Base-by-base conservation (phyloP, 2,113 vertebrate genomes). In the Festucalex cinctus region DNA sequence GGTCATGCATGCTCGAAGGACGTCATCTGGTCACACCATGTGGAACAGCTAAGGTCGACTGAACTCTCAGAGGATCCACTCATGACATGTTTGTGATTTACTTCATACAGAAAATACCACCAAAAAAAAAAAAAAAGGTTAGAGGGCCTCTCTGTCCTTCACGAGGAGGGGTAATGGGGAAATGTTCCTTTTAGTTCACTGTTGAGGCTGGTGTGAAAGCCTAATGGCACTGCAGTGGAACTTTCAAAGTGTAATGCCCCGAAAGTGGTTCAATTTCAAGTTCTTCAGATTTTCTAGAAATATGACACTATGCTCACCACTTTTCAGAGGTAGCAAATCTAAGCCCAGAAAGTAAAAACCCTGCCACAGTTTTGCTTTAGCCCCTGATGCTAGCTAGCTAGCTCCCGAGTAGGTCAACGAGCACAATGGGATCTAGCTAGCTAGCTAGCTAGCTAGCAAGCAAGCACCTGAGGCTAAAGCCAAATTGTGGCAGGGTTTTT, bases 61-160 rank as follows among this genome's bases (percentile, higher is more conserved):
- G 68, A 65, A 39, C 80, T 86, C 86, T 83, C 59, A 2, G 67
- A 76, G 86, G 85, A 85, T 65, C 71, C 14, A 56, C 66, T 66
- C 60, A 70, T 81, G 85, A 64, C 70, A 78, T 84, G 80, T 89
- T 89, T 91, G 86, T 89, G 80, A 90, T 90, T 91, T 88, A 88
- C 86, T 87, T 69, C 83, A 70, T 77, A 73, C 81, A 53, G 65
- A 53, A 85, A 76, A 76, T 70, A n/a, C n/a, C n/a, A n/a, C n/a
- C n/a, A n/a, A n/a, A n/a, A n/a, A 63, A 3, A 22, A 12, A 24
- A 12, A 72, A 89, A 81, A 73, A 82, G 54, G 69, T 87, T 89
- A 80, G 71, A 73, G 88, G 88, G 76, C 48, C 14, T 77, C 74
- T 75, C 73, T 65, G 71, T 87, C 80, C 75, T 90, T 89, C 63